Base-by-base conservation (phyloP, 2,797 vertebrate genomes). In the Mormyrus proboscirostris region DNA sequence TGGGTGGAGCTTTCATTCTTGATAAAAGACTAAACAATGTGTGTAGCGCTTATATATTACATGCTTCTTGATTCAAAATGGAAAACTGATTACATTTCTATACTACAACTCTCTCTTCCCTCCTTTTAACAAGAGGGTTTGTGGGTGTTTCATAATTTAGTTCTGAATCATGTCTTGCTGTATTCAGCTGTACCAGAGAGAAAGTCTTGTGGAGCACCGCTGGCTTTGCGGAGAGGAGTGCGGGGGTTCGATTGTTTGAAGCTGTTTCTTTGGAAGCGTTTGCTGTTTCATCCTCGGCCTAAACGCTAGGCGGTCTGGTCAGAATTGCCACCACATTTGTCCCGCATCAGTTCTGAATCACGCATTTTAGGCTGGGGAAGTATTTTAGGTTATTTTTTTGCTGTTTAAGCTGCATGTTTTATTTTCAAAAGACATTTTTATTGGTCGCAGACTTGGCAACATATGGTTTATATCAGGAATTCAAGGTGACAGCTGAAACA, bases 381-480 rank as follows among this genome's bases (percentile, higher is more conserved):
- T 53, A 89, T 91, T n/a, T 88, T 0, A 82, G 69, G 14, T 41
- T n/a, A 44, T 44, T 47, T 82, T 47, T 5, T 65, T 86, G 79
- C 47, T 90, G 65, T 90, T 79, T 89, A 89, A 38, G 62, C 90
- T 86, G 89, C 1, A 10, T 83, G 0, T 29, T 88, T 76, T 22
- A 53, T 57, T 82, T 22, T 22, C 59, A 25, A 62, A 25, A 62
- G 25, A 16, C 84, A 16, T 53, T 86, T 22, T 55, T 89, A 55
- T 88, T 83, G 38, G 53, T 89, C 3, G n/a, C 50, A 88, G 53
- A 44, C 47, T 53, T 2, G 9, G 87, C 7, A 29, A 83, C 57
- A 59, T 22, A 33, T 29, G 51, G 41, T 62, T 41, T 84, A 14
- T 47, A n/a, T 89, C 86, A 87, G 1, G 49, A 53, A 53, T 38